Evolutionary conservation across 1,140 invertebrate species (phyloP), one percentile per base, ranked within the genome.

Genomic region (Pollicipes pollicipes): DNA sequence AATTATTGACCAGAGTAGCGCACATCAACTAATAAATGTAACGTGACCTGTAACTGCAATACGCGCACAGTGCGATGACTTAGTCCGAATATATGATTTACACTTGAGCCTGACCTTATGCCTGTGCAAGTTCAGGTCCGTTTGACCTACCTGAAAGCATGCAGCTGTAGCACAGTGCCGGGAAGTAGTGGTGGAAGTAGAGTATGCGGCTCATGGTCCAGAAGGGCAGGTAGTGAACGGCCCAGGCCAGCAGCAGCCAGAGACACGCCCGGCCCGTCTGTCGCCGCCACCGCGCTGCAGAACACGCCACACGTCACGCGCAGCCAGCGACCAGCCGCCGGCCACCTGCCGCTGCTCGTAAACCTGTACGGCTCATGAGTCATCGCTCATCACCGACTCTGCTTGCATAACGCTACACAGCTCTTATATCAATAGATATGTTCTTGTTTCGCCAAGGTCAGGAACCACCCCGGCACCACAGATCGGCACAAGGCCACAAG

Each of bases 151-250:
- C 82, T 75, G 80, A 79, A 31, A 83, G 76, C 82, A 83, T 82
- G 30, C 77, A 80, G 70, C 79, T 81, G 76, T 81, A 83, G 37
- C 83, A 77, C 29, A 81, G 77, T 8, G 83, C 83, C 35, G 83
- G 83, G 73, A 84, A 83, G 74, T 84, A 83, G 73, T 83, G 83
- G 75, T 84, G 83, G 74, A 82, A 83, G 74, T 84, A 84, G 16
- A 83, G 76, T 17, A 83, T 79, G 28, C 83, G 73, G 10, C 79
- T 77, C 83, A 84, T 84, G 63, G 77, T 74, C 78, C 80, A 84
- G 76, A 83, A 83, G 16, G 83, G 82, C 1, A 82, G 45, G 73
- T 84, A 84, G 75, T 84, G 83, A 29, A 83, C 70, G 1, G 75
- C 74, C 81, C 82, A 84, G 10, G 78, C 82, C 10, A 82, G 68